Evolutionary conservation across 2,888 invertebrate genomes (phyloP).

Genomic region (Sipha maydis): DNA sequence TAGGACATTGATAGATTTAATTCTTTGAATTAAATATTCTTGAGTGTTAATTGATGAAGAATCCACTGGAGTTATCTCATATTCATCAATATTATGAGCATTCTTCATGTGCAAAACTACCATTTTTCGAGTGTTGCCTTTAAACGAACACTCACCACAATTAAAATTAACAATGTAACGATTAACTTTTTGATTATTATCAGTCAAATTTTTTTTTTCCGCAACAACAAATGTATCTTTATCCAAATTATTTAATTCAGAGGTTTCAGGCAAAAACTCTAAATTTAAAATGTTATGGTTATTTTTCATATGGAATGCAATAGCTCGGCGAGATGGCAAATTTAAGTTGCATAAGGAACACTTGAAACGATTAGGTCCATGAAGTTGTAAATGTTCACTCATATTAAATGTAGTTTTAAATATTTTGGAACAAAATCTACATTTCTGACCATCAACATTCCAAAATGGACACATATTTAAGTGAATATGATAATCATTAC

Average conservation of each 20-base stretch:
- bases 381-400: conserved; percentile 48
- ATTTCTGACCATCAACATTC: neutral
- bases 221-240: conserved; percentile 33
- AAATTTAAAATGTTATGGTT: conserved; percentile 21
- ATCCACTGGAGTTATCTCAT: neutral
- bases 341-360: conserved; percentile 49
- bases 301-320: conserved; percentile 44
- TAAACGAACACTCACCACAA: conserved; percentile 24
- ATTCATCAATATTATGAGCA: neutral
- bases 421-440: conserved; percentile 38
- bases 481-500: neutral
- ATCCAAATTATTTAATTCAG: neutral
- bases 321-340: neutral
- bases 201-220: neutral
- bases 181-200: neutral
- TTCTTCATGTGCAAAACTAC: conserved; percentile 20
- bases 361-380: conserved; percentile 58
- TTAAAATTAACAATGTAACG: neutral
- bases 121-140: neutral
- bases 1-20: no score
- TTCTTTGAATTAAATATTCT: neutral
- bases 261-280: conserved; percentile 41
- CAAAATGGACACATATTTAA: conserved; percentile 10
- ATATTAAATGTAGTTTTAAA: conserved; percentile 46
- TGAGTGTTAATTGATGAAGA: neutral